Conservation (phyloP, 2,888 invertebrate genomes). For the Stratiomys singularior region DNA sequence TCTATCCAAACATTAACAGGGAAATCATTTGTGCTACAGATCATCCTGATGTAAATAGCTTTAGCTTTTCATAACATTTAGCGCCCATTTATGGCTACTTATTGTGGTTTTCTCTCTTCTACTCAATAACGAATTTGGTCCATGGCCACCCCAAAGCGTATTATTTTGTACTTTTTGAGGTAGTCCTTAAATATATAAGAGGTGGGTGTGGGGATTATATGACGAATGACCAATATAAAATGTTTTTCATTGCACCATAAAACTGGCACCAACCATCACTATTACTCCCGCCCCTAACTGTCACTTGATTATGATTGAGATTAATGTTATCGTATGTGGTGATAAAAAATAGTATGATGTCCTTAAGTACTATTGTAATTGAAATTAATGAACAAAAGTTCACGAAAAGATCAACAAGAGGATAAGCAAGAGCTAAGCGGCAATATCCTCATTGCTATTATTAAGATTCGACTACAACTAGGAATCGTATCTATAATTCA, state of each 20-base stretch:
- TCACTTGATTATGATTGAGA: constrained; percentile 40
- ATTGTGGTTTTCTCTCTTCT: neutral
- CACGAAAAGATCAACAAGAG: neutral
- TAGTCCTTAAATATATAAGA: neutral
- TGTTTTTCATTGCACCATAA: constrained; percentile 5
- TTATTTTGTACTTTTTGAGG: constrained; percentile 10
- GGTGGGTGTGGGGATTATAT: neutral
- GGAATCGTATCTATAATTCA: no score
- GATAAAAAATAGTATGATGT: neutral
- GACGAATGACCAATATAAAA: constrained; percentile 32
- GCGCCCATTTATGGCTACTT: constrained; percentile 7
- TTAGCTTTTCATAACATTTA: constrained; percentile 26
- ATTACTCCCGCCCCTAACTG: neutral
- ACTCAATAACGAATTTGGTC: neutral
- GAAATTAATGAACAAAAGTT: constrained; percentile 36
- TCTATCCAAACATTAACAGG: neutral
- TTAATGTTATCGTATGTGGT: constrained; percentile 4
- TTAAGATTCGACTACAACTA: no score
- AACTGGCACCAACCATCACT: no score
- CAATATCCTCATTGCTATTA: no score
- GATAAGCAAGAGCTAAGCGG: no score
- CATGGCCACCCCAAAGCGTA: neutral
- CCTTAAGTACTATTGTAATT: constrained; percentile 28
- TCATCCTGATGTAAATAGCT: neutral
- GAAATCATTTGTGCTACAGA: neutral